A percentile compares a stretch with the other conserved stretches of the same genome.
Conservation (phyloP, 1,140 invertebrate genomes). For the Fopius arisanus region DNA sequence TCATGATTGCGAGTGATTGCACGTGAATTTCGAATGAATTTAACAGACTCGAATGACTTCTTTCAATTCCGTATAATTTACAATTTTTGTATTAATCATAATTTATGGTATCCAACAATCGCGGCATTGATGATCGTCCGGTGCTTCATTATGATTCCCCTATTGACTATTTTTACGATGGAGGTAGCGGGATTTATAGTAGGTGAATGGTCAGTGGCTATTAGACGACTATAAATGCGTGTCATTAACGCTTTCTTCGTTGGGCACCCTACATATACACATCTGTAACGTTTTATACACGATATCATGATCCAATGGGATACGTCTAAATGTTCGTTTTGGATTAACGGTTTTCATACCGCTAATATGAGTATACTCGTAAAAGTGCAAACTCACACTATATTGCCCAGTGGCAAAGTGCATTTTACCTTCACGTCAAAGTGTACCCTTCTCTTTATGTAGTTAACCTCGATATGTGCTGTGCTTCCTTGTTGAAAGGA, state of each 20-base stretch:
- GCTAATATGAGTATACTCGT: slow-evolving; percentile 29
- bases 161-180: background rate
- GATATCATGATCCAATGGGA: slow-evolving; percentile 1
- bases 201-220: background rate
- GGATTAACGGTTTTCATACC: slow-evolving; percentile 31
- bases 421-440: slow-evolving; percentile 25
- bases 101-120: background rate
- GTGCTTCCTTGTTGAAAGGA: slow-evolving; percentile 31
- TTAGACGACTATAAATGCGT: background rate
- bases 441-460: slow-evolving; percentile 27
- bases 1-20: no score
- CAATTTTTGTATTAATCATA: background rate
- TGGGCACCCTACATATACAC: slow-evolving; percentile 2
- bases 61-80: no score
- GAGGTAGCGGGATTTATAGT: slow-evolving; percentile 1
- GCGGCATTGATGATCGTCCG: background rate
- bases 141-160: background rate
- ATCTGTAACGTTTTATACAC: background rate
- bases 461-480: slow-evolving; percentile 26
- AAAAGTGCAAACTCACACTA: slow-evolving; percentile 24
- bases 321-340: slow-evolving; percentile 20
- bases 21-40: no score
- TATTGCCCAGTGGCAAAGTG: slow-evolving; percentile 29
- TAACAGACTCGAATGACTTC: no score
- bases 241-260: slow-evolving; percentile 4